phyloP scores from a whole-genome alignment of 2,113 vertebrate species.

The Sialia sialis region DNA sequence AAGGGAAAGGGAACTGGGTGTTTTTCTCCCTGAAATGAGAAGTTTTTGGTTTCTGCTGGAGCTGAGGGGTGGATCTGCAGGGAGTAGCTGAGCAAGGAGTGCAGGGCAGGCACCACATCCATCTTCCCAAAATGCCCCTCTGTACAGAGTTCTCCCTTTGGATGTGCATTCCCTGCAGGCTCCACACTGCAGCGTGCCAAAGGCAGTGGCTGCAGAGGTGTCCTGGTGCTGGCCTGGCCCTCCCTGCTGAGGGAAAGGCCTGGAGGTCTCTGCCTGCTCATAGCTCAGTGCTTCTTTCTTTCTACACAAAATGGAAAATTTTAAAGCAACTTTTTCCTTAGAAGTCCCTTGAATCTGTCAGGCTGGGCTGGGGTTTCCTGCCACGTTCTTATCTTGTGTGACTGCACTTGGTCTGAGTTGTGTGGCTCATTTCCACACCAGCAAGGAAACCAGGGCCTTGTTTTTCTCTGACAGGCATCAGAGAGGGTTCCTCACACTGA shows the following conservation, averaged over 20 bases:
- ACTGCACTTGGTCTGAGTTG: not conserved
- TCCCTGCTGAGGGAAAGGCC: not conserved
- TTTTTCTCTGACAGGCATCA: not conserved
- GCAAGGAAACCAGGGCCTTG: not conserved
- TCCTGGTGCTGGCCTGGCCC: not conserved
- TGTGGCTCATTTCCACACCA: not conserved
- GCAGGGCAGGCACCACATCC: not conserved
- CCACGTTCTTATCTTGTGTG: fast-evolving
- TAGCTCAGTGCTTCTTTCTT: not conserved
- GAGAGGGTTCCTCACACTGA: not conserved
- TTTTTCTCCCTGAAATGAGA: not conserved
- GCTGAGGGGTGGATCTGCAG: not conserved
- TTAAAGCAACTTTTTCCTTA: not conserved
- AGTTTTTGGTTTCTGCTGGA: not conserved
- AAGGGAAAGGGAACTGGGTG: not conserved
- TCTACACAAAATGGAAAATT: not conserved
- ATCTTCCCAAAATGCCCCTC: not conserved
- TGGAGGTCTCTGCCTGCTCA: not conserved
- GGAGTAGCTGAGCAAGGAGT: not conserved
- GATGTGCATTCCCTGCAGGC: not conserved
- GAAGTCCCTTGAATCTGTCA: not conserved
- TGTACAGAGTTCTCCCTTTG: not conserved
- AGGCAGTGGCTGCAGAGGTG: not conserved
- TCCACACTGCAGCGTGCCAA: fast-evolving
- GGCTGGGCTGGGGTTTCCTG: not conserved